A percentile compares a stretch with the other conserved stretches of the same genome.
phyloP scores from a whole-genome alignment of 1,140 invertebrate genomes.

The Chelonus insularis region DNA sequence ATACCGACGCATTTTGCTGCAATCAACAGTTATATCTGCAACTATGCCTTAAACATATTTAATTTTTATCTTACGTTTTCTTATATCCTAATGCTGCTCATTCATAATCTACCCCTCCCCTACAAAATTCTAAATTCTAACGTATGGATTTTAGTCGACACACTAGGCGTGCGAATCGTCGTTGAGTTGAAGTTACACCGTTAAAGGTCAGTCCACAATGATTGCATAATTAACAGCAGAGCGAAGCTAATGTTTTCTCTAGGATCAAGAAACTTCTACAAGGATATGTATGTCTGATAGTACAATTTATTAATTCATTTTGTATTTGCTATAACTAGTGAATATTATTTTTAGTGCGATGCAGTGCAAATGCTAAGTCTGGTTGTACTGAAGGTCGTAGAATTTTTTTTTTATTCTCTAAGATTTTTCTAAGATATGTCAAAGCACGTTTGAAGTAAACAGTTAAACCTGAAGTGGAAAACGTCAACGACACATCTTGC shows the following conservation, averaged over 20 bases:
- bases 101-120: neutral
- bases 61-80: neutral
- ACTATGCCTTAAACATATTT: neutral
- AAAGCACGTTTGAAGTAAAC: neutral
- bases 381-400: too few species aligned
- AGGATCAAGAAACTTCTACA: constrained; percentile 14
- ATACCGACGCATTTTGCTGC: constrained; percentile 39
- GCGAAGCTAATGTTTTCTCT: constrained; percentile 22
- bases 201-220: constrained; percentile 23
- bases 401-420: too few species aligned
- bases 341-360: too few species aligned
- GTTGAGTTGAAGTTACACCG: constrained; percentile 16
- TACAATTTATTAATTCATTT: neutral
- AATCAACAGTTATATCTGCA: constrained; percentile 32
- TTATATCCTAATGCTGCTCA: neutral
- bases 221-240: constrained; percentile 24
- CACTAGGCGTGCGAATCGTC: constrained; percentile 17
- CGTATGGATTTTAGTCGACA: neutral
- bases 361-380: neutral
- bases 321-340: neutral
- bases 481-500: constrained; percentile 40
- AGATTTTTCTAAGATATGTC: too few species aligned
- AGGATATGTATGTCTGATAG: neutral
- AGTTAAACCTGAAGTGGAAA: constrained; percentile 31
- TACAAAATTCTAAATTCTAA: neutral